phyloP scores from a whole-genome alignment of 2,888 invertebrate species.

The Ptychoptera albimana region DNA sequence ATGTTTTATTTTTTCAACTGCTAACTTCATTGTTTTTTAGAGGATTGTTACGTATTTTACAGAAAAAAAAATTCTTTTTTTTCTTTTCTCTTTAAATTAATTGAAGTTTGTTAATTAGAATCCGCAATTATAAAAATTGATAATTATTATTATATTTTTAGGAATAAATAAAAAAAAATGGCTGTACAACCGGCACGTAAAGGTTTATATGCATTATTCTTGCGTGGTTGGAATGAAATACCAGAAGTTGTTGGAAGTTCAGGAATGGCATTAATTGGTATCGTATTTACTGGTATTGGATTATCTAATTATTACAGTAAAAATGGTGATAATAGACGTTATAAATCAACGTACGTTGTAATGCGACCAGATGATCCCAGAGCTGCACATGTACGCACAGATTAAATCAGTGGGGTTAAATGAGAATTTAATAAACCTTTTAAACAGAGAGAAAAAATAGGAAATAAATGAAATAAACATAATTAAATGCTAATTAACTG shows the following conservation, averaged over 20 bases:
- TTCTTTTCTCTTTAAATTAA: not conserved
- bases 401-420: constrained; percentile 24
- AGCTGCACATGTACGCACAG: constrained; percentile 37
- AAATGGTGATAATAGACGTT: constrained; percentile 50
- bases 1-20: too few species aligned
- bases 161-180: not conserved
- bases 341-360: constrained; percentile 44
- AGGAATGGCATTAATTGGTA: constrained; percentile 40
- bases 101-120: not conserved
- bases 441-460: too few species aligned
- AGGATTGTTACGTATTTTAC: not conserved
- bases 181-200: constrained; percentile 18
- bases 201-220: constrained; percentile 20
- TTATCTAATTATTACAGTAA: constrained; percentile 35
- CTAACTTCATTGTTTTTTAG: too few species aligned
- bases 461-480: too few species aligned
- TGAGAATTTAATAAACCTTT: constrained; percentile 11
- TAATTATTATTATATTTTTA: not conserved
- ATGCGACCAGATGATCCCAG: constrained; percentile 52
- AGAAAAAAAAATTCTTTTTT: not conserved
- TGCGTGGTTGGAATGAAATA: constrained; percentile 44
- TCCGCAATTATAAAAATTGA: not conserved
- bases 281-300: constrained; percentile 34
- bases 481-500: too few species aligned
- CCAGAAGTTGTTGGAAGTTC: constrained; percentile 51